Evolutionary conservation across 64 coral and sea anemone genomes (phyloP), one percentile per base, ranked within the genome.

Genomic region (Astreopora myriophthalma): DNA sequence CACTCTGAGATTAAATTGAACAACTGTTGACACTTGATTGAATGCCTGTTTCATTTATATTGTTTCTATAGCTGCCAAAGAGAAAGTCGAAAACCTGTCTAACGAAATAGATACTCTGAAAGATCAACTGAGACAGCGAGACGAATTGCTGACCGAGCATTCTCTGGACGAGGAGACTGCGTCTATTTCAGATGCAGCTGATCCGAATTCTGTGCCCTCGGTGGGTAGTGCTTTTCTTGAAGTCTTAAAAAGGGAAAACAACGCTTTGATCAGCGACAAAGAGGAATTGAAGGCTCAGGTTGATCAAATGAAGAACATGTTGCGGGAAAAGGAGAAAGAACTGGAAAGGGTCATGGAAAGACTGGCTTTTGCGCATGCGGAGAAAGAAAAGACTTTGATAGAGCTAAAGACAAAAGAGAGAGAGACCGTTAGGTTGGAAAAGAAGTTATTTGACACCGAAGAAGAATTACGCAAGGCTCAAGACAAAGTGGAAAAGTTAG

Each of bases 281-380:
- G 80, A 95, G 80, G 67, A 95, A 61, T 46, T 95, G 0, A 86
- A 79, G 35, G 17, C 37, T 1, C 87, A 91, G 34, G 58, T 84
- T 58, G 81, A 95, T 2, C 87, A 89, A 60, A 3, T 91, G 38
- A 89, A 66, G 19, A 57, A 55, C 37, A 24, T 75, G 19, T 38
- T 91, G 14, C 80, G 90, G 8, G 93, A 95, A 63, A 95, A 91
- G 48, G 62, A 84, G n/a, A 89, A 86, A n/a, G 81, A 95, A 48
- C 14, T 86, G n/a, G 93, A 95, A 32, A 76, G 70, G 22, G 44
- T 48, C 8, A 64, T 44, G 22, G 20, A 46, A 30, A 94, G 73
- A 46, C 26, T 76, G 20, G 78, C 70, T 55, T 67, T 31, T 37
- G 10, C 48, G 2, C 25, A 85, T 11, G 22, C 52, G 3, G 86